These are phyloP conservation scores for Spea hammondii DNA, from an alignment of 2,797 vertebrate species.

Conservation along the genomic window DNA sequence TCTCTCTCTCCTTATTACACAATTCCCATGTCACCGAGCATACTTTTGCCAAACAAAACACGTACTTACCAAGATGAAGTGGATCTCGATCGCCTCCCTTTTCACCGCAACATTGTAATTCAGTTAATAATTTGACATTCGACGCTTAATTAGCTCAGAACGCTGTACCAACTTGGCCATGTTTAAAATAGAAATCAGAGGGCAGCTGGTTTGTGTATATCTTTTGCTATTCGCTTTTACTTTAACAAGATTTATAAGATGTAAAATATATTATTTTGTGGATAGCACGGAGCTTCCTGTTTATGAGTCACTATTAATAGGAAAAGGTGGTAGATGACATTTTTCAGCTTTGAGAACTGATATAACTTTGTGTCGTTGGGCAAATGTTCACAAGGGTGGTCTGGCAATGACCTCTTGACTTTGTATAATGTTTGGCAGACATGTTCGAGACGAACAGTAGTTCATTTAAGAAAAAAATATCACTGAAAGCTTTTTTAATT, in stretches of 20 bases:
- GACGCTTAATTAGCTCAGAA: conserved; percentile 74
- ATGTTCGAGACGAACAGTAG: conserved; percentile 75
- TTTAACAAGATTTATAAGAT: conserved; percentile 70
- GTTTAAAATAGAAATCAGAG: conserved; percentile 68
- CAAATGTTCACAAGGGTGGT: conserved; percentile 75
- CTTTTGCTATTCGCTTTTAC: conserved; percentile 57
- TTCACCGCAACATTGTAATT: conserved; percentile 66
- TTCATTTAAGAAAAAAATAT: conserved; percentile 59
- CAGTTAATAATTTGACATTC: conserved; percentile 76
- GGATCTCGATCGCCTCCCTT: conserved; percentile 60
- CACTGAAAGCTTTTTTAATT: conserved; percentile 48
- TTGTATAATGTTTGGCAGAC: conserved; percentile 66
- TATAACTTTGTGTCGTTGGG: conserved; percentile 64
- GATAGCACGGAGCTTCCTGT: conserved; percentile 74
- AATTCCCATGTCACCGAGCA: conserved; percentile 69
- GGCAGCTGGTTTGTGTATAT: conserved; percentile 60
- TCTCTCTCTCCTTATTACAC: conserved; percentile 60
- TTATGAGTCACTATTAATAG: conserved; percentile 80
- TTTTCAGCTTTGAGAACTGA: conserved; percentile 75
- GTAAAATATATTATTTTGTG: conserved; percentile 68
- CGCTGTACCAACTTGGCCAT: conserved; percentile 74
- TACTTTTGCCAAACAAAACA: conserved; percentile 72
- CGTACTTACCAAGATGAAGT: conserved; percentile 65
- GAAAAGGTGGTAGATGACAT: conserved; percentile 79
- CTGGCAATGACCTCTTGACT: conserved; percentile 71